Evolutionary conservation across 2,888 invertebrate species (phyloP), one percentile per base, ranked within the genome.

Genomic region (Acleris sparsana): DNA sequence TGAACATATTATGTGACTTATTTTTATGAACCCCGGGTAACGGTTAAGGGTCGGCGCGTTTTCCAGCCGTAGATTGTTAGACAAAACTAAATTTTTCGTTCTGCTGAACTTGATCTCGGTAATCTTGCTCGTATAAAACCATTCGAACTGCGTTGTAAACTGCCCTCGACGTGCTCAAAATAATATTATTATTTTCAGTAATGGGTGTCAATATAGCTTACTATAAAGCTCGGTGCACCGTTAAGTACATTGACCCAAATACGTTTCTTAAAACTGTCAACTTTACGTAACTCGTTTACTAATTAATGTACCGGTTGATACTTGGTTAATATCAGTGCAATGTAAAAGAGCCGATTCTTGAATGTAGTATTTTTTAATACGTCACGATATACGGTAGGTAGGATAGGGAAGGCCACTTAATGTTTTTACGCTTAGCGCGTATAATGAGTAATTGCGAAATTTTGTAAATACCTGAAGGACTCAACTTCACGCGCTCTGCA

Each of bases 201-300:
- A 53, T 48, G 39, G 39, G 48, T 18, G 48, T 39, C 59, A 43
- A 58, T 48, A 53, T 9, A 33, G 59, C 48, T 63, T 58, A 58
- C 52, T 53, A 33, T 33, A 25, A 65, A 29, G 55, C 55, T 51
- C 29, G 55, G 51, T 56, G 33, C 60, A 65, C 65, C 65, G 65
- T 65, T 65, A 65, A 53, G 65, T 51, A 65, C 60, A 60, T 61
- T 61, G 60, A 61, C 65, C 60, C 51, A 65, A 51, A 65, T 56
- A 49, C 55, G 51, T 65, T 51, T 65, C 51, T 55, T 64, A 48
- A 64, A 64, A 64, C 39, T 59, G 53, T 53, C 63, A 64, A 46
- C 48, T 53, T 16, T 20, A 48, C 59, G 59, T 53, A 63, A 52
- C 58, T 18, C 59, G 59, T 64, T 53, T 46, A 53, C 52, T 53